phyloP scores from a whole-genome alignment of 1,140 invertebrate genomes.

The Apis dorsata region DNA sequence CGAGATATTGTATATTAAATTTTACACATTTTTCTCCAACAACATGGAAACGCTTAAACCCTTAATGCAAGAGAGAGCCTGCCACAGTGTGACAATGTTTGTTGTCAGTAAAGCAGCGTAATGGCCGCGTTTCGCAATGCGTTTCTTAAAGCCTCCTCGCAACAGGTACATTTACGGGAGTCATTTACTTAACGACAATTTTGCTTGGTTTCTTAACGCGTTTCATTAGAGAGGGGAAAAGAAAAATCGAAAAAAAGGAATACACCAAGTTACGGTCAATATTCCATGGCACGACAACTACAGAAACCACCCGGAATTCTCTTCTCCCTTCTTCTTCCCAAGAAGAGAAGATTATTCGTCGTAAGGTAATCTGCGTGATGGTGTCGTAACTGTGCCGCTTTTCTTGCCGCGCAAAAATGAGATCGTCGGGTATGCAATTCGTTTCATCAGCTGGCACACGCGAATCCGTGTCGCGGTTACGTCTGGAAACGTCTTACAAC shows the following conservation, averaged over 20 bases:
- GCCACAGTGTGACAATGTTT: conserved; percentile 12
- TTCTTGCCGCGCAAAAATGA: conserved; percentile 8
- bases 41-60: neutral
- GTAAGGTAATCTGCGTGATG: conserved; percentile 1
- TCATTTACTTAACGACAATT: conserved; percentile 58
- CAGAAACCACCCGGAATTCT: neutral
- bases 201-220: conserved; percentile 50
- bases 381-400: conserved; percentile 30
- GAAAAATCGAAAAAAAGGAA: neutral
- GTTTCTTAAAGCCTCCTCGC: conserved; percentile 42
- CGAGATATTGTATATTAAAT: too few relatives aligned
- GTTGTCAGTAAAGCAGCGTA: conserved; percentile 23
- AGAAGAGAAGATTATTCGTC: conserved; percentile 1
- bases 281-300: conserved; percentile 20
- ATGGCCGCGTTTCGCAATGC: conserved; percentile 38
- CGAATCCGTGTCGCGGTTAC: neutral
- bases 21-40: too few relatives aligned
- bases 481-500: too few relatives aligned
- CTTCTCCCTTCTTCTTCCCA: neutral
- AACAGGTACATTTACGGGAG: conserved; percentile 38
- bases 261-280: conserved; percentile 23
- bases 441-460: neutral
- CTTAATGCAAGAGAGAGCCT: conserved; percentile 13
- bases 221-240: neutral
- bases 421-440: neutral